Base-by-base conservation (phyloP, 2,888 invertebrate species). In the Malachius bipustulatus region DNA sequence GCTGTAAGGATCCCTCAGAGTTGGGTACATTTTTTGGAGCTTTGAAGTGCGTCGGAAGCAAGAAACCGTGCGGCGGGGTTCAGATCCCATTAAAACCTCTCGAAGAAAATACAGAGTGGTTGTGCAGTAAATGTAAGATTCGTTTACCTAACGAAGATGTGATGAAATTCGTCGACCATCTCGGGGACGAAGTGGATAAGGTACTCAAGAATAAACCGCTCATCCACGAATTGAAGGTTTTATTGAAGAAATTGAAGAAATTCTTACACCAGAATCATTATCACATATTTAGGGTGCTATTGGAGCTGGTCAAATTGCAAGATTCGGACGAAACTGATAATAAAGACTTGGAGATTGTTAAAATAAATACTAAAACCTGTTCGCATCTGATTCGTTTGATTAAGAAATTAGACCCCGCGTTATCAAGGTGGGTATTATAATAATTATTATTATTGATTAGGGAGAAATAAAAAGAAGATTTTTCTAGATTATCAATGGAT, bases 1-100 rank as follows among this genome's bases (percentile, higher is more conserved):
- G 82, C 39, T 83, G 83, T 49, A 58, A 54, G 15, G 82, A 82
- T 60, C 74, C 78, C 3, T 75, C 77, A 0, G 83, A 83, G 55
- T 57, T 79, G 30, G 72, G 71, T 2, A 56, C 56, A 4, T 55
- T 48, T 39, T 62, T 84, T 19, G 76, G 77, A 43, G 74, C 75
- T 1, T 63, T 81, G 52, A 71, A 69, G 49, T 81, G 81, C 50
- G 57, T 75, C 16, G 72, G 72, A 3, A 59, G 72, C 46, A 65
- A 57, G 9, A 58, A 56, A 1, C 60, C 67, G 2, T 82, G 82
- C 46, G 73, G 70, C 38, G 82, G 82, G 4, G 64, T 70, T 2
- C 78, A 83, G 49, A 55, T 81, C 24, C 76, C 83, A 0, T 64
- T 70, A 43, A 65, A 77, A 53, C 75, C 81, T 1, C 56, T 77